Evolutionary conservation across 1,140 invertebrate genomes (phyloP).

Genomic region (Hydropsyche tenuis): DNA sequence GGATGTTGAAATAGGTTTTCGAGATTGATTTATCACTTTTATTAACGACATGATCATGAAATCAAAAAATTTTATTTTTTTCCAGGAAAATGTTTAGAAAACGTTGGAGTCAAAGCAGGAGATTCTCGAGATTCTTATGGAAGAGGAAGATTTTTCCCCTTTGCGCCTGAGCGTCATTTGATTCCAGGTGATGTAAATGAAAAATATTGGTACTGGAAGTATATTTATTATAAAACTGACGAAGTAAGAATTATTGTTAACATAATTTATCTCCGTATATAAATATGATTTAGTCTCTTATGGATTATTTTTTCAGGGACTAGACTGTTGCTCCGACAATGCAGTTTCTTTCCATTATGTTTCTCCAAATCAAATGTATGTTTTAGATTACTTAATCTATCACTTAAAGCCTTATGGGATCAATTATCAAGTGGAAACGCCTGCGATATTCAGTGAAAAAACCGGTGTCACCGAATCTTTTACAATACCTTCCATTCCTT

Average conservation of each 20-base stretch:
- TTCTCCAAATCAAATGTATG: conserved; percentile 92
- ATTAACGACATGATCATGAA: background rate
- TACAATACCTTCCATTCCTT: no score
- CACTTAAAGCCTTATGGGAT: conserved; percentile 91
- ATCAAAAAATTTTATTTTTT: background rate
- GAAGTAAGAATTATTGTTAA: conserved; percentile 67
- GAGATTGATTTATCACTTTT: background rate
- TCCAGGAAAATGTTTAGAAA: conserved; percentile 82
- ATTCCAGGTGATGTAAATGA: conserved; percentile 84
- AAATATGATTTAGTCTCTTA: conserved; percentile 35
- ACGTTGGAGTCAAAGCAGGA: conserved; percentile 83
- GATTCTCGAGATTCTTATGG: conserved; percentile 86
- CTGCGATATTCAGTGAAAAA: background rate
- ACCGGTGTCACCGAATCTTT: conserved; percentile 12
- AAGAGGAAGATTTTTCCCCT: conserved; percentile 91
- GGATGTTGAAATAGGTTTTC: conserved; percentile 89
- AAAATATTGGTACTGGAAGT: conserved; percentile 94
- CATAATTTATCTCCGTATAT: background rate
- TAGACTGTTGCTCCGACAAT: conserved; percentile 94
- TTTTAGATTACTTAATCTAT: conserved; percentile 95
- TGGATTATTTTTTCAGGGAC: conserved; percentile 68
- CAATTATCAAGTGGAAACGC: conserved; percentile 43
- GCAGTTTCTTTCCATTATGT: conserved; percentile 98
- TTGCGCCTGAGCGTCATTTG: conserved; percentile 89
- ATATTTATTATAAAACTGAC: conserved; percentile 89